phyloP scores from a whole-genome alignment of 1,140 invertebrate genomes.

The Zaprionus gabonicus region DNA sequence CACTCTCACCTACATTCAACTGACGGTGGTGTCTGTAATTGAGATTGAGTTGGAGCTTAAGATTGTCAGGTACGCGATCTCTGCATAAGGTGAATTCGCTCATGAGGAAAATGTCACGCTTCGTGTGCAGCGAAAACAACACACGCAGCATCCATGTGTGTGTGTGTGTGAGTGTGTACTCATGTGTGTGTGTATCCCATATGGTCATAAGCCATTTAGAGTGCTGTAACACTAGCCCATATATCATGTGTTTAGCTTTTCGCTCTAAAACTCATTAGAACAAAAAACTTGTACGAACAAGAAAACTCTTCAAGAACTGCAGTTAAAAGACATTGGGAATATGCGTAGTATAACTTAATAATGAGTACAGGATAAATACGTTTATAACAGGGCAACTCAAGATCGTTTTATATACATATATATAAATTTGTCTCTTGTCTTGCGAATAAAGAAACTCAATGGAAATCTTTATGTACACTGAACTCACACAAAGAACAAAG shows the following conservation, averaged over 20 bases:
- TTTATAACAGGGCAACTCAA: not conserved
- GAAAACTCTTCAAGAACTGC: not conserved
- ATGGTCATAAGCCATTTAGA: conserved; percentile 26
- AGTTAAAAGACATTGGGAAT: not conserved
- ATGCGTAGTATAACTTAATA: too few relatives aligned
- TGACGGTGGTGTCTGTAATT: conserved; percentile 30
- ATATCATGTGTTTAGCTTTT: conserved; percentile 32
- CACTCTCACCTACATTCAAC: conserved; percentile 17
- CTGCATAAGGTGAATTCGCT: conserved; percentile 32
- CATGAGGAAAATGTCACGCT: conserved; percentile 47
- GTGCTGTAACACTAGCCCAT: conserved; percentile 46
- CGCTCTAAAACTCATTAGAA: conserved; percentile 26
- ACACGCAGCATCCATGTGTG: not conserved
- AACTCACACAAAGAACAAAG: not conserved
- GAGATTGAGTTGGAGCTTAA: conserved; percentile 31
- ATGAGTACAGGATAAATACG: too few relatives aligned
- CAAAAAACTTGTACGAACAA: not conserved
- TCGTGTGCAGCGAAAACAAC: conserved; percentile 18
- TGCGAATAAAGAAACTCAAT: not conserved
- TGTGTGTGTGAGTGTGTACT: not conserved
- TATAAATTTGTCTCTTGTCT: not conserved
- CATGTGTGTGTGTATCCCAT: conserved; percentile 16
- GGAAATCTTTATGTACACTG: not conserved
- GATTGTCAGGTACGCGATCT: conserved; percentile 23
- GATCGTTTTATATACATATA: not conserved